Percentiles rank a stretch among this genome's conserved stretches.
Evolutionary conservation across 2,113 vertebrate species (phyloP).

Genomic region (Chloropsis hardwickii): DNA sequence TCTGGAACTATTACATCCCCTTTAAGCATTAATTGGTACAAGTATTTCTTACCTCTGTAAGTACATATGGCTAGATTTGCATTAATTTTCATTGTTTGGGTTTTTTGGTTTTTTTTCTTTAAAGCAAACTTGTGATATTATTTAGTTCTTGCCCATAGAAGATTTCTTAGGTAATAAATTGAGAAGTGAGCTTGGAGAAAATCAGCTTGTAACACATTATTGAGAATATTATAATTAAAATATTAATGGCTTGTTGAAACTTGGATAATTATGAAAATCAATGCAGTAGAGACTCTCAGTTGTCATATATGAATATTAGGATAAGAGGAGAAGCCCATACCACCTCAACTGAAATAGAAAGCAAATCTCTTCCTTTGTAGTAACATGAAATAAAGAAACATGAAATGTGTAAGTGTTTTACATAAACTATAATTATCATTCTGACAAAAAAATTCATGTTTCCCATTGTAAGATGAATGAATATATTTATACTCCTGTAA

Average conservation of each 20-base stretch:
- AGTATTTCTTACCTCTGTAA: not conserved
- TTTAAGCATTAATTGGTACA: not conserved
- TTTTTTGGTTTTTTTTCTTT: not conserved
- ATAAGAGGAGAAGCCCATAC: not conserved
- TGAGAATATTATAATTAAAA: constrained; percentile 23
- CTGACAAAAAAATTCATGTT: not conserved
- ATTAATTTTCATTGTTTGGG: not conserved
- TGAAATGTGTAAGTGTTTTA: not conserved
- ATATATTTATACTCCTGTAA: not conserved
- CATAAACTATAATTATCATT: not conserved
- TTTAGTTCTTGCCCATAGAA: not conserved
- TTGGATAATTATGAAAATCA: constrained; percentile 44
- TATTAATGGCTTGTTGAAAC: constrained; percentile 28
- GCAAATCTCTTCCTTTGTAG: not conserved
- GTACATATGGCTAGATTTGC: not conserved
- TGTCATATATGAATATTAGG: not conserved
- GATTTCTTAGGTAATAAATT: constrained; percentile 4
- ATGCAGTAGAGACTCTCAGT: not conserved
- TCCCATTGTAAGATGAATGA: not conserved
- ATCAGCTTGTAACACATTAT: not conserved
- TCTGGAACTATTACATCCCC: not conserved
- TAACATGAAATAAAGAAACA: not conserved
- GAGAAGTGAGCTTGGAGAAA: constrained; percentile 12
- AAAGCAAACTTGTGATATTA: not conserved
- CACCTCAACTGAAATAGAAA: not conserved